phyloP scores from a whole-genome alignment of 2,888 invertebrate species.

The Melinopterus prodromus region DNA sequence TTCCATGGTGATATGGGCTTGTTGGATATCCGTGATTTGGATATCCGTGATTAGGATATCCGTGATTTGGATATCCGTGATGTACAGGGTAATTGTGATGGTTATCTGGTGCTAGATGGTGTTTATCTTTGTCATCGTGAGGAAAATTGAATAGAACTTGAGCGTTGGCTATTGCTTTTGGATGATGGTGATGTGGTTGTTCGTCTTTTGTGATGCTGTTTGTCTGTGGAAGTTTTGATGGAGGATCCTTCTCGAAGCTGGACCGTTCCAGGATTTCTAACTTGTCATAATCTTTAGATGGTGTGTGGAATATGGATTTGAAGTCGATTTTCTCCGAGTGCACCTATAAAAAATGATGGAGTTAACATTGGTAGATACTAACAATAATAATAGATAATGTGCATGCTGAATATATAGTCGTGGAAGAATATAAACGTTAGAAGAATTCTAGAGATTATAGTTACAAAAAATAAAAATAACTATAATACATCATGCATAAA shows the following conservation, averaged over 20 bases:
- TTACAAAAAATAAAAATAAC: too few relatives aligned
- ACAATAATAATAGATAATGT: not conserved
- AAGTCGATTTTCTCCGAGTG: slow-evolving; percentile 38
- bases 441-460: too few relatives aligned
- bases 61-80: not conserved
- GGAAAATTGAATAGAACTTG: slow-evolving; percentile 50
- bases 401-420: too few relatives aligned
- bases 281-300: slow-evolving; percentile 41
- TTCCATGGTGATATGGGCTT: not conserved
- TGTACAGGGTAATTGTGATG: not conserved
- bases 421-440: too few relatives aligned
- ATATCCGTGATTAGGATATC: not conserved
- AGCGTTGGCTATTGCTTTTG: slow-evolving; percentile 48
- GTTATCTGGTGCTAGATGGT: not conserved
- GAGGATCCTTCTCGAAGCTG: slow-evolving; percentile 37
- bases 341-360: slow-evolving; percentile 18
- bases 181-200: slow-evolving; percentile 24
- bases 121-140: slow-evolving; percentile 42
- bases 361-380: not conserved
- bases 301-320: slow-evolving; percentile 40
- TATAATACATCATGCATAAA: too few relatives aligned
- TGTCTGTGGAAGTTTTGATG: not conserved
- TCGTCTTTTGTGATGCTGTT: slow-evolving; percentile 29
- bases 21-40: not conserved
- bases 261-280: slow-evolving; percentile 42